phyloP scores from a whole-genome alignment of 2,797 vertebrate species.

The Remorina albescens region DNA sequence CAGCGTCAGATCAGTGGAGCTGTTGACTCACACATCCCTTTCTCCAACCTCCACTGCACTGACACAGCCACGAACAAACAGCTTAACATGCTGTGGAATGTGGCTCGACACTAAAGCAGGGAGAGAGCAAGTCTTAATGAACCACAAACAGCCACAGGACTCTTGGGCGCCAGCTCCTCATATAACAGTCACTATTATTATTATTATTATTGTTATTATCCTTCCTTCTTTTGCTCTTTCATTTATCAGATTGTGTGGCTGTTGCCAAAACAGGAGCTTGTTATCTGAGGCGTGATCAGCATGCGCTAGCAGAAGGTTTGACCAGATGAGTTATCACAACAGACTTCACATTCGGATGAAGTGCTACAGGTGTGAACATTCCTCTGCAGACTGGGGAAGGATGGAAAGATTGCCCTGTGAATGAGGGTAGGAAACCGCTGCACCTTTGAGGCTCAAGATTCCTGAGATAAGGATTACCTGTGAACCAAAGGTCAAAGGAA shows the following conservation, averaged over 20 bases:
- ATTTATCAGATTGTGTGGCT: slow-evolving; percentile 69
- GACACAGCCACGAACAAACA: slow-evolving; percentile 61
- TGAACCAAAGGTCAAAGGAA: slow-evolving; percentile 61
- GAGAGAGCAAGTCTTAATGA: slow-evolving; percentile 70
- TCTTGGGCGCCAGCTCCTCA: slow-evolving; percentile 71
- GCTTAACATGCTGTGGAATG: slow-evolving; percentile 68
- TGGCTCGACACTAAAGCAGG: slow-evolving; percentile 40
- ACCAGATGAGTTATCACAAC: slow-evolving; percentile 57
- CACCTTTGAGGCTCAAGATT: slow-evolving; percentile 60
- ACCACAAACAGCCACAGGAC: slow-evolving; percentile 69
- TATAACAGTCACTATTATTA: slow-evolving; percentile 66
- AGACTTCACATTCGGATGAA: slow-evolving; percentile 51
- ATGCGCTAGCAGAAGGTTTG: slow-evolving; percentile 57
- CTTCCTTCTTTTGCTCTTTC: slow-evolving; percentile 69
- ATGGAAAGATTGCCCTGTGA: slow-evolving; percentile 64
- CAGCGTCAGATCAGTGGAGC: slow-evolving; percentile 45
- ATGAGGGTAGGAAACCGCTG: slow-evolving; percentile 68
- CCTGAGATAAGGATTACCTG: slow-evolving; percentile 63
- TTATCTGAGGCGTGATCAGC: slow-evolving; percentile 76
- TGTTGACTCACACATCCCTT: slow-evolving; percentile 62
- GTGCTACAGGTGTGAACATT: slow-evolving; percentile 77
- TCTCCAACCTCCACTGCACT: slow-evolving; percentile 51
- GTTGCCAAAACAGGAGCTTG: slow-evolving; percentile 81
- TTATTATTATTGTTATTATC: slow-evolving; percentile 63
- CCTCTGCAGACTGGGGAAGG: slow-evolving; percentile 54